phyloP scores from a whole-genome alignment of 1,140 invertebrate genomes.

The Magallana ariakensis region DNA sequence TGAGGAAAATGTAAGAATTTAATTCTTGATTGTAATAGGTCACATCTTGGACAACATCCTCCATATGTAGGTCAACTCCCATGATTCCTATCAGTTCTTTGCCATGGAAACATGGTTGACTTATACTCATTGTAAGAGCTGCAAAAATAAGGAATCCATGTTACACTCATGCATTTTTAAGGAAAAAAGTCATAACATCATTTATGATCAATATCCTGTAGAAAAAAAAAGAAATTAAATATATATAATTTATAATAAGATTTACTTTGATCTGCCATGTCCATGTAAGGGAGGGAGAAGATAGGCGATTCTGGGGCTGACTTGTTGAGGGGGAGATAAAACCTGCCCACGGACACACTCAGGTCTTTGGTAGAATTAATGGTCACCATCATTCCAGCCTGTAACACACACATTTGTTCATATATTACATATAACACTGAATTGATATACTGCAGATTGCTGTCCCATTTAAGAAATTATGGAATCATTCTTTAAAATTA shows the following conservation, averaged over 20 bases:
- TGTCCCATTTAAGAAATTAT: neutral
- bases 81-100: constrained; percentile 84
- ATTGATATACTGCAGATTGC: no score
- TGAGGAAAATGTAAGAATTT: constrained; percentile 86
- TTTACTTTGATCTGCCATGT: constrained; percentile 82
- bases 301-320: constrained; percentile 71
- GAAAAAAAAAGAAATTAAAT: no score
- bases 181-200: neutral
- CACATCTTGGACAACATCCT: constrained; percentile 88
- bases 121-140: constrained; percentile 84
- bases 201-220: no score
- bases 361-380: constrained; percentile 83
- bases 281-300: constrained; percentile 83
- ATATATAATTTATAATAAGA: neutral
- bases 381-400: constrained; percentile 80
- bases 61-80: constrained; percentile 88
- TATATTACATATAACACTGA: no score
- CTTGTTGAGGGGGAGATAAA: constrained; percentile 80
- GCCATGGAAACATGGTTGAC: constrained; percentile 81
- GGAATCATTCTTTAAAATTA: no score
- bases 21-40: constrained; percentile 85
- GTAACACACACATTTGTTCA: constrained; percentile 51
- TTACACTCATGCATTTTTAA: neutral
- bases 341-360: constrained; percentile 80
- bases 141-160: constrained; percentile 59